Conservation (phyloP, 2,888 invertebrate genomes). For the Megaustenia siamemsis region DNA sequence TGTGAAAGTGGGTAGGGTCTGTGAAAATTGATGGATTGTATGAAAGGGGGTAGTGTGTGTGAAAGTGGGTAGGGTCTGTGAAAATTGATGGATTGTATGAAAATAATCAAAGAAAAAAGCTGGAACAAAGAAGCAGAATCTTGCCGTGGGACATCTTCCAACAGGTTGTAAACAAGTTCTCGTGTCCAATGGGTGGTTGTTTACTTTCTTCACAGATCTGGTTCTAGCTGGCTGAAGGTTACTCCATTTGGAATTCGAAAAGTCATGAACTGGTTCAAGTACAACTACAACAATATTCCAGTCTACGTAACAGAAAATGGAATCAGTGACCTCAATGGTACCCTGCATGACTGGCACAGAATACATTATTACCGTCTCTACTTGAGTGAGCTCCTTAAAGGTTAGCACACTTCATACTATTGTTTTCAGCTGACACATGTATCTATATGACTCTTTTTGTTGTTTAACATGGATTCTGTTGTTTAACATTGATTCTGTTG, state of each 20-base stretch:
- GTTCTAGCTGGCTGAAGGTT: slow-evolving; percentile 70
- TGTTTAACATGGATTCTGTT: too few species aligned
- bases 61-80: too few species aligned
- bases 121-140: too few species aligned
- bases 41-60: too few species aligned
- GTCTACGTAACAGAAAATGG: slow-evolving; percentile 78
- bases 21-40: too few species aligned
- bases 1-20: too few species aligned
- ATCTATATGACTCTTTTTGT: too few species aligned
- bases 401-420: slow-evolving; percentile 58
- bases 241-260: slow-evolving; percentile 73
- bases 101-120: too few species aligned
- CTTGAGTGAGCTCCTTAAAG: slow-evolving; percentile 77
- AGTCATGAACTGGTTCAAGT: slow-evolving; percentile 72
- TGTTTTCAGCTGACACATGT: neutral
- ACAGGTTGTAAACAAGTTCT: too few species aligned
- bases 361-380: slow-evolving; percentile 71
- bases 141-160: too few species aligned
- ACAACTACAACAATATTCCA: slow-evolving; percentile 67
- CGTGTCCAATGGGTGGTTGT: neutral
- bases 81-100: too few species aligned
- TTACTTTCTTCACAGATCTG: slow-evolving; percentile 60
- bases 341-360: slow-evolving; percentile 71
- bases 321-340: slow-evolving; percentile 68
- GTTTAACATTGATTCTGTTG: too few species aligned